Evolutionary conservation across 2,888 invertebrate genomes (phyloP).

Genomic region (Oxycera nigricornis): DNA sequence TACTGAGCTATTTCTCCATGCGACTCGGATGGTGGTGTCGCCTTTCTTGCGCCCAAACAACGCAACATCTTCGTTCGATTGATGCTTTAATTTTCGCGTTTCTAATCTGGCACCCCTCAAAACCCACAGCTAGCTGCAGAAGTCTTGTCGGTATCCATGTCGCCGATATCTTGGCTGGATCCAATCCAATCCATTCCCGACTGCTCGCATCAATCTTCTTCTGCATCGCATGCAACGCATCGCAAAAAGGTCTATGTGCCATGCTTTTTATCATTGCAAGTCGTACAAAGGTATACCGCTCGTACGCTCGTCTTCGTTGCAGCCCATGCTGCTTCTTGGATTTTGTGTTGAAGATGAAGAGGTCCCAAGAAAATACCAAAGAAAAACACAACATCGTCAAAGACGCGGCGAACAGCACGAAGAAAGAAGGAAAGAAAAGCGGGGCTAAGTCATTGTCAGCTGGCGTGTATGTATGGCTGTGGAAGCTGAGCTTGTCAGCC

Average conservation of each 20-base stretch:
- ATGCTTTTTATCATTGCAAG: constrained; percentile 4
- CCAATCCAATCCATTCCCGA: no score
- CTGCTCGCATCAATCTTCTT: constrained; percentile 28
- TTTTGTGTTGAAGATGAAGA: neutral
- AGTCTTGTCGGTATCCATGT: neutral
- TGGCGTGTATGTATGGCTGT: neutral
- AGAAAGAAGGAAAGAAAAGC: constrained; percentile 27
- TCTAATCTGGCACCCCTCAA: constrained; percentile 18
- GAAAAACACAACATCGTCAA: neutral
- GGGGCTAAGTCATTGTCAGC: constrained; percentile 31
- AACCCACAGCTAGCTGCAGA: neutral
- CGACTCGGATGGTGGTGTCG: neutral
- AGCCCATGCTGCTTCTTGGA: neutral
- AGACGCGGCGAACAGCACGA: neutral
- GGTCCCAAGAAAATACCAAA: neutral
- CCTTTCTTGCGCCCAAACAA: neutral
- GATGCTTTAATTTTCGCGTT: constrained; percentile 10
- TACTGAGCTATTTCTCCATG: neutral
- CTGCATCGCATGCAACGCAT: neutral
- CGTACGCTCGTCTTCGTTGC: neutral
- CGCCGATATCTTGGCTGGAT: neutral
- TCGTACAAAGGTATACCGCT: neutral
- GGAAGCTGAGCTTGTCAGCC: neutral
- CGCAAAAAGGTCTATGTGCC: neutral
- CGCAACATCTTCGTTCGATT: neutral